Percentiles rank a stretch among this genome's conserved stretches.
Conservation (phyloP, 1,140 invertebrate genomes). For the Propsilocerus akamusi region DNA sequence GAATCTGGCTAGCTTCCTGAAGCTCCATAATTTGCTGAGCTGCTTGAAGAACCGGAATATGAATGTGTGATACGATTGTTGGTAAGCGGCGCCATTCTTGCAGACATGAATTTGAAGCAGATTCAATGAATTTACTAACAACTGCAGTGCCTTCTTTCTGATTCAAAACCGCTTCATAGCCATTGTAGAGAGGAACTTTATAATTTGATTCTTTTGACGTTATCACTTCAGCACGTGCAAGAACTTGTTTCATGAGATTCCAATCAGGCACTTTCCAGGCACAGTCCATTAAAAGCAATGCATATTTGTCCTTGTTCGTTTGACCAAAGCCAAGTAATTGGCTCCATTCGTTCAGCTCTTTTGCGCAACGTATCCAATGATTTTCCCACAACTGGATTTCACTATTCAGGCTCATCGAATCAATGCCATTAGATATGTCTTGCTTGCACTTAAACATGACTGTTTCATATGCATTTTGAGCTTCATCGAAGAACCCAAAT, state of each 20-base stretch:
- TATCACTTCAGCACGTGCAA: slow-evolving; percentile 74
- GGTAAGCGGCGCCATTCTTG: slow-evolving; percentile 87
- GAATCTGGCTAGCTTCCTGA: slow-evolving; percentile 89
- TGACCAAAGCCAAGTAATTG: slow-evolving; percentile 66
- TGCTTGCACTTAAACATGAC: slow-evolving; percentile 77
- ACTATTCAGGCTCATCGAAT: slow-evolving; percentile 52
- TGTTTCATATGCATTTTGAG: slow-evolving; percentile 67
- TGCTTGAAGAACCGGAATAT: slow-evolving; percentile 79
- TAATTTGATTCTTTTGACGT: slow-evolving; percentile 73
- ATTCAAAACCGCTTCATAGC: slow-evolving; percentile 82
- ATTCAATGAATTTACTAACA: slow-evolving; percentile 78
- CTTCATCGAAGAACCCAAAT: slow-evolving; percentile 92
- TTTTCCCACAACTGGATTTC: slow-evolving; percentile 76
- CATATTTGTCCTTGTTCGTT: slow-evolving; percentile 57
- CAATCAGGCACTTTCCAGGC: slow-evolving; percentile 91
- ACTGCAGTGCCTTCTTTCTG: slow-evolving; percentile 64
- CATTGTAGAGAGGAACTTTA: slow-evolving; percentile 73
- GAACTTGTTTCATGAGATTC: slow-evolving; percentile 81
- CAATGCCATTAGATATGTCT: slow-evolving; percentile 55
- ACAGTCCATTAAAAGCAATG: slow-evolving; percentile 75
- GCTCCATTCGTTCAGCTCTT: slow-evolving; percentile 95
- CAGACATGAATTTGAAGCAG: slow-evolving; percentile 71
- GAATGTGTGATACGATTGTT: slow-evolving; percentile 79
- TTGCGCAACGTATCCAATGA: slow-evolving; percentile 86
- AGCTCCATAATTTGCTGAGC: slow-evolving; percentile 91